Percentiles rank a stretch among this genome's conserved stretches.
Evolutionary conservation across 2,888 invertebrate genomes (phyloP).

Genomic region (Orthosia gothica): DNA sequence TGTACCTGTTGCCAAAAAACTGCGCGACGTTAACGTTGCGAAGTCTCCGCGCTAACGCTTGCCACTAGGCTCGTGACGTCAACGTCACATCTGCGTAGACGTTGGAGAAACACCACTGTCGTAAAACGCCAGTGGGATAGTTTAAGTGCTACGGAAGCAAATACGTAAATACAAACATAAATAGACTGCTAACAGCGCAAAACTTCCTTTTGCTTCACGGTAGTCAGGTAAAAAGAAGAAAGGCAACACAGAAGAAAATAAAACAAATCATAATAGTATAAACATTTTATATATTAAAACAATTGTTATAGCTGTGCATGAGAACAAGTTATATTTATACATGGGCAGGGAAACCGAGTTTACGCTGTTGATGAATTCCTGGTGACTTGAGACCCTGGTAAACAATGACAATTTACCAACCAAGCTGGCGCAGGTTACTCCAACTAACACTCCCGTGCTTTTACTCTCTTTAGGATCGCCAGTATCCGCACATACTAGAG

Average conservation of each 20-base stretch:
- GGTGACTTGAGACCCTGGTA: conserved; percentile 71
- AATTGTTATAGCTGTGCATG: conserved; percentile 8
- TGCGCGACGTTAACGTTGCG: too few species aligned
- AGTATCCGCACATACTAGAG: conserved; percentile 77
- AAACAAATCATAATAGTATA: conserved; percentile 46
- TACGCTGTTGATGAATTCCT: conserved; percentile 42
- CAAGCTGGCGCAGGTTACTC: conserved; percentile 64
- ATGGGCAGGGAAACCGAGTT: conserved; percentile 1
- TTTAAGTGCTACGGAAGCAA: too few species aligned
- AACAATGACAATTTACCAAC: conserved; percentile 61
- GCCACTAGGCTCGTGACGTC: too few species aligned
- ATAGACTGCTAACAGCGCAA: too few species aligned
- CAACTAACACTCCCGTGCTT: conserved; percentile 75
- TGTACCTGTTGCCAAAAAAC: too few species aligned
- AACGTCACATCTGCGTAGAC: too few species aligned
- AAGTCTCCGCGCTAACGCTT: too few species aligned
- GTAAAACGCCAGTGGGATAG: too few species aligned
- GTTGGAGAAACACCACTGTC: too few species aligned
- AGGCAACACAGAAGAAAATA: conserved; percentile 10
- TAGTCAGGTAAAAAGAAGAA: not conserved
- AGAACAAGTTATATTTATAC: conserved; percentile 11
- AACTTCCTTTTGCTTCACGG: too few species aligned
- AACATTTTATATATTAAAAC: conserved; percentile 38
- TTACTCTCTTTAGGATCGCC: conserved; percentile 71
- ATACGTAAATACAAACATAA: too few species aligned